Conservation (phyloP, 2,113 vertebrate species). For the Pelecanus crispus region DNA sequence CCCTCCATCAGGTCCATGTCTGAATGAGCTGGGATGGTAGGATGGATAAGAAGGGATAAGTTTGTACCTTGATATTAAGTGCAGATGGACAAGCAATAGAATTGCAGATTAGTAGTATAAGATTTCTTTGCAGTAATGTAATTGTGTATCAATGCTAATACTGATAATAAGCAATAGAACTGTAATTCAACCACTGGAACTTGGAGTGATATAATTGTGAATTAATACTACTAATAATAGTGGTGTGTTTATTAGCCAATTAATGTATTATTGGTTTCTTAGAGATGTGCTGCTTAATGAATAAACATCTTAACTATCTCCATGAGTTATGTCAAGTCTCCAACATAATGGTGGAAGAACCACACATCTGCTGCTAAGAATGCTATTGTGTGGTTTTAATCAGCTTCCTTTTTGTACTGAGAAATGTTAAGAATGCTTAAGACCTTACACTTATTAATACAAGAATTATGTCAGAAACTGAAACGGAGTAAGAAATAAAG, state of each 20-base stretch:
- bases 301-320: background rate
- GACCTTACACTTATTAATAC: background rate
- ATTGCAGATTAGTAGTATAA: background rate
- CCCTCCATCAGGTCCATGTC: background rate
- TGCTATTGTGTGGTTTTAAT: background rate
- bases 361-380: background rate
- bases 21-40: background rate
- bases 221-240: background rate
- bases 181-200: background rate
- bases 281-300: background rate
- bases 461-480: background rate
- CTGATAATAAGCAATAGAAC: background rate
- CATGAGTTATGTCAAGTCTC: background rate
- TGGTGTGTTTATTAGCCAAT: background rate
- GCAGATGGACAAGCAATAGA: background rate
- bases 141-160: background rate
- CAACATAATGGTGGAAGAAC: background rate
- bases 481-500: background rate
- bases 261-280: background rate
- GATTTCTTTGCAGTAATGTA: background rate
- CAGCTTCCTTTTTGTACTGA: background rate
- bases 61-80: background rate
- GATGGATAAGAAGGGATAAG: background rate
- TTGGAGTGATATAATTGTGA: background rate
- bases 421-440: background rate